phyloP scores from a whole-genome alignment of 2,113 vertebrate genomes.

The Anguilla japonica region DNA sequence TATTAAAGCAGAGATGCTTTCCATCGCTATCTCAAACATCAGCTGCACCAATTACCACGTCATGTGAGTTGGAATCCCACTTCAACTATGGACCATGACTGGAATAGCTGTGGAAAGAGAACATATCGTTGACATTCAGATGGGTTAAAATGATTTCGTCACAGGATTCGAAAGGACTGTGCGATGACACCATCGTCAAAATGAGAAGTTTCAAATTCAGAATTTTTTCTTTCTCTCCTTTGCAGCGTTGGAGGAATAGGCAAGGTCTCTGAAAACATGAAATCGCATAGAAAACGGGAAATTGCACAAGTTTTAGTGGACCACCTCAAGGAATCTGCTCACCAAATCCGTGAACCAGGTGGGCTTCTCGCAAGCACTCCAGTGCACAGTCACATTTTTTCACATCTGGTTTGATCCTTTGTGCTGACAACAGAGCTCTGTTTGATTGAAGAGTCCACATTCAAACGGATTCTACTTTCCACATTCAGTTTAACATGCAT shows the following conservation, averaged over 20 bases:
- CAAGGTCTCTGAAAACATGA: background rate
- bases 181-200: background rate
- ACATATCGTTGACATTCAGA: background rate
- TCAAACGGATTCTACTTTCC: background rate
- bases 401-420: background rate
- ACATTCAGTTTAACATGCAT: no score
- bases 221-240: background rate
- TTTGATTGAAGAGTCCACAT: background rate
- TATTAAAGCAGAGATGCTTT: slow-evolving; percentile 44
- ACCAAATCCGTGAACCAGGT: background rate
- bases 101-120: background rate
- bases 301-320: slow-evolving; percentile 7
- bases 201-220: background rate
- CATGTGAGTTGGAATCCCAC: slow-evolving; percentile 36
- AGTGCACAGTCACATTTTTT: background rate
- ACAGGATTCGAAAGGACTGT: background rate
- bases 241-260: background rate
- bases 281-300: background rate
- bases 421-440: background rate
- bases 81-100: background rate
- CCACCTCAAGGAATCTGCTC: slow-evolving; percentile 11
- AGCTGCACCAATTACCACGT: slow-evolving; percentile 45
- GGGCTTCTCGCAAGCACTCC: background rate
- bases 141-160: background rate
- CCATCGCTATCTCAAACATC: slow-evolving; percentile 19